Evolutionary conservation across 2,797 vertebrate species (phyloP).

Genomic region (Pangasius djambal): DNA sequence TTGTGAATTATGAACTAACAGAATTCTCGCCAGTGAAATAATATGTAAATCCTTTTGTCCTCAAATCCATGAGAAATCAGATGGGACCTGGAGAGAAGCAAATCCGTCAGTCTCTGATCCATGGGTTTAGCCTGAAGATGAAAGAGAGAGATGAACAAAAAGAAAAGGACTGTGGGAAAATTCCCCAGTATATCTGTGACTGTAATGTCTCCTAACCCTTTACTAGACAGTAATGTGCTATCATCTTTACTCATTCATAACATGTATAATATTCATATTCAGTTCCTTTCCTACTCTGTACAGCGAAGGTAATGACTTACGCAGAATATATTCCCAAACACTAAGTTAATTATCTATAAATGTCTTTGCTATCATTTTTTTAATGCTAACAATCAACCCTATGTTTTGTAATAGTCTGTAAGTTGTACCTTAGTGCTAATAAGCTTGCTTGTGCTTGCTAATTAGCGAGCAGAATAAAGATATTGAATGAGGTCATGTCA

Average conservation of each 20-base stretch:
- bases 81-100: conserved; percentile 55
- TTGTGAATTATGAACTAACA: conserved; percentile 57
- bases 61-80: conserved; percentile 65
- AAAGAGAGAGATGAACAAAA: conserved; percentile 42
- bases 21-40: conserved; percentile 49
- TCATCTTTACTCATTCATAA: conserved; percentile 14
- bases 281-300: neutral
- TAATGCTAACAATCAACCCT: neutral
- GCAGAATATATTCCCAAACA: neutral
- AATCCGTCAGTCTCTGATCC: conserved; percentile 40
- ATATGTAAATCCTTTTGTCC: conserved; percentile 67
- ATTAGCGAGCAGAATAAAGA: neutral
- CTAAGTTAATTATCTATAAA: neutral
- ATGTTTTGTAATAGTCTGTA: neutral
- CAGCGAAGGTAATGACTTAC: neutral
- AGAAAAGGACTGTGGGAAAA: conserved; percentile 41
- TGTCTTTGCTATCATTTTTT: neutral
- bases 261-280: neutral
- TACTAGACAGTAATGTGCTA: neutral
- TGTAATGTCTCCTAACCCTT: conserved; percentile 31
- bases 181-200: conserved; percentile 31
- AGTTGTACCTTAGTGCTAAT: neutral
- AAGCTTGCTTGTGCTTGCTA: conserved; percentile 23
- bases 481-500: neutral
- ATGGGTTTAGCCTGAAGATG: conserved; percentile 43